Evolutionary conservation across 2,113 vertebrate species (phyloP).

Genomic region (Oenanthe oenanthe): DNA sequence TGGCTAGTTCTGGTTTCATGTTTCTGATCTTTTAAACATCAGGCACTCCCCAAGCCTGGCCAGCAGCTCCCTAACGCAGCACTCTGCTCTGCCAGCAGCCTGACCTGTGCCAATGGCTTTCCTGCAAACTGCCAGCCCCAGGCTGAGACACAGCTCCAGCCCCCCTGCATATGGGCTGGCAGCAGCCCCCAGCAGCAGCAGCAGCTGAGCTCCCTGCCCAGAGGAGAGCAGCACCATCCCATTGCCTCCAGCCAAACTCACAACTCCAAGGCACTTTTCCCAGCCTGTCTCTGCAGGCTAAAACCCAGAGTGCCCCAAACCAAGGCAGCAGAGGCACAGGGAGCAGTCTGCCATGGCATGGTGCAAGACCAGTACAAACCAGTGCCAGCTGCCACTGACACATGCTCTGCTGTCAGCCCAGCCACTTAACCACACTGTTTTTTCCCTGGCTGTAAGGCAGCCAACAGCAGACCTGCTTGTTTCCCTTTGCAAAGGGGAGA

Average conservation of each 20-base stretch:
- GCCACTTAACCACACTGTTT: neutral
- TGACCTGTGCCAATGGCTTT: slow-evolving; percentile 34
- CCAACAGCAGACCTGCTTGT: neutral
- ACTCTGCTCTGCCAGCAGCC: slow-evolving; percentile 18
- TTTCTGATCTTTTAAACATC: slow-evolving; percentile 72
- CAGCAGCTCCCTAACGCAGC: slow-evolving; percentile 20
- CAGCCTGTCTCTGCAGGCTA: neutral
- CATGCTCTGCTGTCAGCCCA: neutral
- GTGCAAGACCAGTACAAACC: neutral
- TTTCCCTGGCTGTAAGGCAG: neutral
- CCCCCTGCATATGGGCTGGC: neutral
- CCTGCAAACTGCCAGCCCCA: slow-evolving; percentile 28
- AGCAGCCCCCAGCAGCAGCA: neutral
- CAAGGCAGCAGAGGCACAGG: neutral
- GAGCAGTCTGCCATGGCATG: neutral
- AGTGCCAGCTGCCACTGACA: neutral
- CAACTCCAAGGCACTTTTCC: neutral
- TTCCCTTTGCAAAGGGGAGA: neutral
- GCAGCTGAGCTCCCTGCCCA: neutral
- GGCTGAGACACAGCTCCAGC: neutral
- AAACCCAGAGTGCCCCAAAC: neutral
- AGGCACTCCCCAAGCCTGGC: slow-evolving; percentile 24
- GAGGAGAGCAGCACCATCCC: neutral
- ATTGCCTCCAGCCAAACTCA: neutral
- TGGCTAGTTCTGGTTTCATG: slow-evolving; percentile 71